A percentile compares a stretch with the other conserved stretches of the same genome.
Conservation (phyloP, 2,113 vertebrate species). For the Stigmatopora argus region DNA sequence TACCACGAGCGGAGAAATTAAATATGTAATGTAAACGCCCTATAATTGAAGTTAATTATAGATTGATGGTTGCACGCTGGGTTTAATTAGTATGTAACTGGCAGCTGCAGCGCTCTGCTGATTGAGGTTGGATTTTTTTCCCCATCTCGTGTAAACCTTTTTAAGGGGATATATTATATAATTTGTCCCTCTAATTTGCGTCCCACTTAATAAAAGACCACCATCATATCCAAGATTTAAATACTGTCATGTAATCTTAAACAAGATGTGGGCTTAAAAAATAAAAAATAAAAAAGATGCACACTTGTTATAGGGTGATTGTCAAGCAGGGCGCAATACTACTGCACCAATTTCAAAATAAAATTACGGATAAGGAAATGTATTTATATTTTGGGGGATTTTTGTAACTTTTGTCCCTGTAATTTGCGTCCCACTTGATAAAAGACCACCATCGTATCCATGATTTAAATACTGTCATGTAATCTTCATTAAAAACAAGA, state of each 20-base stretch:
- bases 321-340: too few species aligned
- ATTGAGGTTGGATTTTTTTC: slow-evolving; percentile 12
- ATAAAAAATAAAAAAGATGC: too few species aligned
- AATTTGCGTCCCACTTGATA: neutral
- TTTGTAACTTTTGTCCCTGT: neutral
- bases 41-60: slow-evolving; percentile 35
- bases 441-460: neutral
- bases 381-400: too few species aligned
- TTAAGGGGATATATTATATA: neutral
- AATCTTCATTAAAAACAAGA: too few species aligned
- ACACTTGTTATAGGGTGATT: too few species aligned
- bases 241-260: too few species aligned
- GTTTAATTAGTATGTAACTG: slow-evolving; percentile 17
- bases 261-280: too few species aligned
- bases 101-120: neutral
- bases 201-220: neutral
- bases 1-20: slow-evolving; percentile 15
- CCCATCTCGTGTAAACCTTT: neutral
- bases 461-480: too few species aligned
- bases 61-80: slow-evolving; percentile 23
- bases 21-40: slow-evolving; percentile 26
- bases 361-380: too few species aligned
- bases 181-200: neutral
- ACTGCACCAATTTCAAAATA: too few species aligned
- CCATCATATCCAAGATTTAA: too few species aligned